Percentiles rank a stretch among this genome's conserved stretches.
Evolutionary conservation across 2,113 vertebrate genomes (phyloP).

Genomic region (Labeo catla): DNA sequence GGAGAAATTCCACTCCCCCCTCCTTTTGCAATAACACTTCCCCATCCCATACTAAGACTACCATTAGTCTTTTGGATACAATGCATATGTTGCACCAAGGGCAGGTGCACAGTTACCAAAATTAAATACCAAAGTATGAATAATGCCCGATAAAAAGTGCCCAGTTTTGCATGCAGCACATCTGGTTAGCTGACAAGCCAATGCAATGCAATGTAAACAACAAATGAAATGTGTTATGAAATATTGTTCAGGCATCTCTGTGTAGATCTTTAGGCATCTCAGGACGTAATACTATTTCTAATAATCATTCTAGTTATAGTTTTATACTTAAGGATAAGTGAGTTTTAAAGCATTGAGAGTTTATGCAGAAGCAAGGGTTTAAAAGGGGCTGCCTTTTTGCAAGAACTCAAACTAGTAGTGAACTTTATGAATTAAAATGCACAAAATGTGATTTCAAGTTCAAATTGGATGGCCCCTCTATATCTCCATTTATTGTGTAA

Average conservation of each 20-base stretch:
- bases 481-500: too few species aligned
- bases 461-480: too few species aligned
- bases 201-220: not conserved
- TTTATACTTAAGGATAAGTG: not conserved
- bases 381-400: too few species aligned
- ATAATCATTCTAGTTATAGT: not conserved
- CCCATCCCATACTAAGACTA: slow-evolving; percentile 8
- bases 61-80: slow-evolving; percentile 30
- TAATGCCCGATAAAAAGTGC: slow-evolving; percentile 2
- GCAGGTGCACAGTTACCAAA: slow-evolving; percentile 28
- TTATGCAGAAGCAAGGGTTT: too few species aligned
- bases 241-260: not conserved
- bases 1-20: slow-evolving; percentile 45
- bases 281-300: slow-evolving; percentile 6
- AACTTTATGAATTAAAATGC: not conserved
- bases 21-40: slow-evolving; percentile 44
- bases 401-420: not conserved
- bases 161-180: slow-evolving; percentile 2
- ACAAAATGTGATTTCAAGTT: not conserved
- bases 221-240: not conserved
- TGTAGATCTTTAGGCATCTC: not conserved
- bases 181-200: slow-evolving; percentile 10
- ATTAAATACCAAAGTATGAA: slow-evolving; percentile 17
- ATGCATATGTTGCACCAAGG: slow-evolving; percentile 37
- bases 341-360: too few species aligned